Evolutionary conservation across 2,797 vertebrate genomes (phyloP).

Genomic region (Spea hammondii): DNA sequence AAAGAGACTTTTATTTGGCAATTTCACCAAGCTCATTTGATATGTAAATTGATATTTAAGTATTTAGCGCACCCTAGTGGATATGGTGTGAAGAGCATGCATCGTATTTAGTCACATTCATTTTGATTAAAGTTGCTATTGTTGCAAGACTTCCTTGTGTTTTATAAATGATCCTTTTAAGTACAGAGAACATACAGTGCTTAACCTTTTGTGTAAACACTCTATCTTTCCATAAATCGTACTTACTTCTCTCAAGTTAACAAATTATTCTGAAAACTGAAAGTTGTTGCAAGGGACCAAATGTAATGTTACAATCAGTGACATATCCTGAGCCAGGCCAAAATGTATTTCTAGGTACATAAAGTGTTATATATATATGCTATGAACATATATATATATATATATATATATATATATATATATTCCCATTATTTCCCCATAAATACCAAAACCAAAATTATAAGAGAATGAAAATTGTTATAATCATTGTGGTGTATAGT

Average conservation of each 20-base stretch:
- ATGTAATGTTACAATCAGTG: neutral
- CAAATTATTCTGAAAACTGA: neutral
- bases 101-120: neutral
- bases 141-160: neutral
- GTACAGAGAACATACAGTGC: neutral
- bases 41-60: slow-evolving; percentile 53
- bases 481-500: too few relatives aligned
- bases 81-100: slow-evolving; percentile 55
- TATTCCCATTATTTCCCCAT: too few relatives aligned
- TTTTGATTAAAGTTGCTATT: neutral
- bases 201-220: neutral
- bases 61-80: slow-evolving; percentile 65
- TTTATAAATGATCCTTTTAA: slow-evolving; percentile 11
- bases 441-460: too few relatives aligned
- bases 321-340: too few relatives aligned
- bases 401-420: too few relatives aligned
- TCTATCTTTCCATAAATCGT: neutral
- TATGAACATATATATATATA: too few relatives aligned
- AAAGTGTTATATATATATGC: too few relatives aligned
- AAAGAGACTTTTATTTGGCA: too few relatives aligned
- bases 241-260: neutral
- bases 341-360: too few relatives aligned
- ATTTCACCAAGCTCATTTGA: too few relatives aligned
- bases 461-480: too few relatives aligned
- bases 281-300: neutral